Evolutionary conservation across 2,888 invertebrate genomes (phyloP), one percentile per base, ranked within the genome.

Genomic region (Emmelina monodactyla): DNA sequence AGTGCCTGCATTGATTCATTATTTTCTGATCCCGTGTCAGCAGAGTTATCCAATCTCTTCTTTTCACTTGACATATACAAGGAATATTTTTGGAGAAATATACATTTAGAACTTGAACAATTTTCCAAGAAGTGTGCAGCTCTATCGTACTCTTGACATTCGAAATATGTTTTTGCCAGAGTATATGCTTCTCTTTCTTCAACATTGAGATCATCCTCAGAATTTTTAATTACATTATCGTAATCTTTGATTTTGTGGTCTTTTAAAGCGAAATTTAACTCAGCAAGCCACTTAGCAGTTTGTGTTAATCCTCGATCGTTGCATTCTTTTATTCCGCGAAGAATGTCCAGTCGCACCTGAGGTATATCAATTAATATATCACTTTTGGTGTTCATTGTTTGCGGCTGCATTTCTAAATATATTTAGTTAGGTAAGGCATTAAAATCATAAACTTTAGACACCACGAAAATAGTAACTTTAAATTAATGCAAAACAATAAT

Each of bases 11-110:
- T 73, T 12, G 68, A 70, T 38, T 79, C 79, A 25, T 63, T 55
- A 44, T 66, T 76, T 43, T 78, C 78, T 9, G 58, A 46, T 16
- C 70, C 72, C 1, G 62, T 45, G 38, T 79, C 79, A 28, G 64
- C 63, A 22, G 67, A 55, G 53, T 92, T 92, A 59, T 97, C 95
- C 33, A 93, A 71, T 42, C 91, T 88, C 49, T 92, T 92, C 67
- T 94, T 96, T 59, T 97, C 96, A 42, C 91, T 88, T 0, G 94
- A 91, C 79, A 94, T 84, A 58, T 93, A 97, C 19, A 86, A 85
- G 0, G 94, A 86, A 64, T 96, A 97, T 47, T 89, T 85, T 61
- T 92, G 87, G 15, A 97, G 72, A 65, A 97, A 97, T 42, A 87
- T 83, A 29, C 88, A 86, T 58, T 90, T 89, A 0, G 85, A 76